Percentiles rank a stretch among this genome's conserved stretches.
Evolutionary conservation across 35 echinoderm and acorn worm genomes (phyloP).

Genomic region (Holothuria glaberrima): DNA sequence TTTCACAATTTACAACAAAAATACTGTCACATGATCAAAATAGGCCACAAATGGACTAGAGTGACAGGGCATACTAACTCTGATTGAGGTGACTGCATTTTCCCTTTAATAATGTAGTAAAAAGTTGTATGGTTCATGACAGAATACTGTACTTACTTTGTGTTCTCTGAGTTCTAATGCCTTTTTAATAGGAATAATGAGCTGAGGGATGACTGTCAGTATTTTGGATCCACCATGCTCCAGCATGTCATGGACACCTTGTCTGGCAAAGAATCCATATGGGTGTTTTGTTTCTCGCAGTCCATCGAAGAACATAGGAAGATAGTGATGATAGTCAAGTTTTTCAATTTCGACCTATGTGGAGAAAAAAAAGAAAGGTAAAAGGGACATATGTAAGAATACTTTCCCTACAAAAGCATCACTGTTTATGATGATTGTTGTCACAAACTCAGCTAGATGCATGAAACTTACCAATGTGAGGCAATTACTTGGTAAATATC

Average conservation of each 20-base stretch:
- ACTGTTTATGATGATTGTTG: too few species aligned
- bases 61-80: too few species aligned
- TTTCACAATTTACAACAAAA: too few species aligned
- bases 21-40: too few species aligned
- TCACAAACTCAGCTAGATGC: too few species aligned
- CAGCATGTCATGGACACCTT: constrained; percentile 99
- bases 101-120: neutral
- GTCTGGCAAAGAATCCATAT: constrained; percentile 91
- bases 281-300: constrained; percentile 93
- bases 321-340: constrained; percentile 97
- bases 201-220: constrained; percentile 91
- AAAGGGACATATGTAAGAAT: neutral
- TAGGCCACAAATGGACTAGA: too few species aligned
- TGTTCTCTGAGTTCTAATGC: constrained; percentile 73
- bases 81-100: too few species aligned
- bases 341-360: constrained; percentile 96
- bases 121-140: neutral
- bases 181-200: constrained; percentile 96
- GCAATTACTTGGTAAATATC: too few species aligned
- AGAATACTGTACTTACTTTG: constrained; percentile 57
- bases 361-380: too few species aligned
- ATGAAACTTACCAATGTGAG: too few species aligned
- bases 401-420: too few species aligned
- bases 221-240: constrained; percentile 96
- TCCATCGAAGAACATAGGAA: constrained; percentile 98